Conservation (phyloP, 2,888 invertebrate species). For the Lissocephala sabroskyi region DNA sequence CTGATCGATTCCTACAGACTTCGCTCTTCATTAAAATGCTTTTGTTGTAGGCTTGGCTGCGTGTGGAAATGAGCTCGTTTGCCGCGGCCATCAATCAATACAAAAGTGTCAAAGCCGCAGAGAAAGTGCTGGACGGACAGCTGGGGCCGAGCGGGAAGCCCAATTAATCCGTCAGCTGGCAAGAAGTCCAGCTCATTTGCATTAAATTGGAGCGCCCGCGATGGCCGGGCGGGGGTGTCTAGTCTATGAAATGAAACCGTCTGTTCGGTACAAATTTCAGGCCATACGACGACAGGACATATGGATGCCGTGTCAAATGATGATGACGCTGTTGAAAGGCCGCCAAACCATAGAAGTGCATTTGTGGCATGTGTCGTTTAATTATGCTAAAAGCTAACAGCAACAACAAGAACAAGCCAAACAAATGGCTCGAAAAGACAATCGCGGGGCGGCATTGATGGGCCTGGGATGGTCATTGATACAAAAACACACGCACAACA, state of each 20-base stretch:
- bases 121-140: slow-evolving; percentile 11
- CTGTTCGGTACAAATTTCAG: slow-evolving; percentile 49
- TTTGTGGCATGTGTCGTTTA: slow-evolving; percentile 72
- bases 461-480: slow-evolving; percentile 48
- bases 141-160: slow-evolving; percentile 6
- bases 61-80: too few species aligned
- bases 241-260: slow-evolving; percentile 64
- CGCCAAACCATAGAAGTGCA: slow-evolving; percentile 66
- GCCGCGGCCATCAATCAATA: too few species aligned
- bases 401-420: slow-evolving; percentile 33
- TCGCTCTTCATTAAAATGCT: too few species aligned
- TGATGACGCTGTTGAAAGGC: slow-evolving; percentile 27
- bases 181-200: slow-evolving; percentile 39
- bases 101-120: slow-evolving; percentile 11
- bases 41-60: too few species aligned
- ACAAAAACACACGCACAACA: slow-evolving; percentile 14
- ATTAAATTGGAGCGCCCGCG: slow-evolving; percentile 24
- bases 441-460: slow-evolving; percentile 16
- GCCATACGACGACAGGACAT: slow-evolving; percentile 61
- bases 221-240: too few species aligned
- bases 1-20: too few species aligned
- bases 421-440: slow-evolving; percentile 18
- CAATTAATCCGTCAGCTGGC: slow-evolving; percentile 48
- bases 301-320: slow-evolving; percentile 65
- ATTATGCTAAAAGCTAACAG: slow-evolving; percentile 71